These are phyloP conservation scores for Platycercus adscitus DNA, from an alignment of 2,113 vertebrate species.

Conservation along the genomic window DNA sequence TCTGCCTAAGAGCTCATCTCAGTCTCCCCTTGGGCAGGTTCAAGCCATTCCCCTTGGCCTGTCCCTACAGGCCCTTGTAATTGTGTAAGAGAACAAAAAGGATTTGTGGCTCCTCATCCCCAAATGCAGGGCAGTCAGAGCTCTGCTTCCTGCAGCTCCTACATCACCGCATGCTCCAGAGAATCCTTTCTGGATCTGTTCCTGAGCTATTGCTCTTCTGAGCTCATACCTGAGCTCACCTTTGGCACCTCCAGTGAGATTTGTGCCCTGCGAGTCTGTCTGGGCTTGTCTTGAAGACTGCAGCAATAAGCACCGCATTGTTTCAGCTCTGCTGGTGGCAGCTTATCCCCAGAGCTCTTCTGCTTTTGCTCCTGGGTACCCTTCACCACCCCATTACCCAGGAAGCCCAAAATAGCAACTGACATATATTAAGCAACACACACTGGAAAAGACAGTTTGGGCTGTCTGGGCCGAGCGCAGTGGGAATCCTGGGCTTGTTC, in stretches of 20 bases:
- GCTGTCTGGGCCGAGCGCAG: not conserved
- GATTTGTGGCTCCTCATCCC: not conserved
- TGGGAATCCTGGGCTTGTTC: not conserved
- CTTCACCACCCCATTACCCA: not conserved
- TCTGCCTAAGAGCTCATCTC: not conserved
- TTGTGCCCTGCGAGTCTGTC: not conserved
- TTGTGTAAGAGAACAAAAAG: not conserved
- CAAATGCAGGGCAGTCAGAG: not conserved
- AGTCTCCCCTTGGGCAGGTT: not conserved
- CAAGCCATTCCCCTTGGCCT: not conserved
- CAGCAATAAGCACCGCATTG: not conserved
- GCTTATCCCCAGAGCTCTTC: not conserved
- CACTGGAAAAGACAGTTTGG: conserved; percentile 16
- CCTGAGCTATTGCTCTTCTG: conserved; percentile 18
- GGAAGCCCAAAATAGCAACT: not conserved
- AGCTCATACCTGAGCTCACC: conserved; percentile 64
- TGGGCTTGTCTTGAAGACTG: not conserved
- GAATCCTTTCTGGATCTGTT: not conserved
- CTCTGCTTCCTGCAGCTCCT: not conserved
- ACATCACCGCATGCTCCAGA: not conserved
- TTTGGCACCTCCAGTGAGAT: conserved; percentile 25
- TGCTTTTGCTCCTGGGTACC: not conserved
- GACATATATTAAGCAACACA: not conserved
- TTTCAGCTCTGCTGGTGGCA: not conserved
- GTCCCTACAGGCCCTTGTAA: not conserved